A percentile compares a stretch with the other conserved stretches of the same genome.
These are phyloP conservation scores for Gandaritis pyraliata DNA, from an alignment of 2,888 invertebrate genomes.

Conservation along the genomic window DNA sequence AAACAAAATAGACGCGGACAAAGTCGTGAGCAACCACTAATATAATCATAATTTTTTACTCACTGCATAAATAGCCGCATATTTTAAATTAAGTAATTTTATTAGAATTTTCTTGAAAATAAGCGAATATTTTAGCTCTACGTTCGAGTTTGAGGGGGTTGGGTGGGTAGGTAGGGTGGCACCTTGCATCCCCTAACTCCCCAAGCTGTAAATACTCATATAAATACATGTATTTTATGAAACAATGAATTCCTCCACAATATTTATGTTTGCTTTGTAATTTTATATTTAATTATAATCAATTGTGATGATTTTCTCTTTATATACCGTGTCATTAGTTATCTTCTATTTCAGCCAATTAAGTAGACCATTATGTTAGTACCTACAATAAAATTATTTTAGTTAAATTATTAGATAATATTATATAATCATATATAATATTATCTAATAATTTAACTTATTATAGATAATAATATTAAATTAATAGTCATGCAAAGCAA, in stretches of 20 bases:
- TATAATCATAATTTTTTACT: conserved; percentile 14
- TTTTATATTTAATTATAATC: background rate
- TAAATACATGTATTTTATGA: conserved; percentile 30
- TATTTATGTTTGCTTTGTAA: conserved; percentile 20
- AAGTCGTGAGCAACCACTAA: too few species aligned
- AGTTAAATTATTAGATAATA: too few species aligned
- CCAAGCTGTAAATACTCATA: conserved; percentile 34
- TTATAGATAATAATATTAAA: too few species aligned
- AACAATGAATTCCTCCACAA: conserved; percentile 20
- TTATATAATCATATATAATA: too few species aligned
- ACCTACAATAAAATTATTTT: too few species aligned
- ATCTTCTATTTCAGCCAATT: too few species aligned
- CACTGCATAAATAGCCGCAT: conserved; percentile 25
- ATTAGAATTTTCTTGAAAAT: conserved; percentile 32
- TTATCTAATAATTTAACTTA: too few species aligned
- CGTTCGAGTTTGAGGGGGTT: conserved; percentile 31
- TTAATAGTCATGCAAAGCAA: too few species aligned
- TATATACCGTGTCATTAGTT: background rate
- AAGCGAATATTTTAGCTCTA: conserved; percentile 34
- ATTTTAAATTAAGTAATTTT: conserved; percentile 31
- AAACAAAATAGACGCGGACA: too few species aligned
- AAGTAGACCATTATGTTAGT: too few species aligned
- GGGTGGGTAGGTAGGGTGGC: conserved; percentile 23
- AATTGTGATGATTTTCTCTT: background rate
- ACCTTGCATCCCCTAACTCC: conserved; percentile 31